Evolutionary conservation across 2,888 invertebrate species (phyloP), one percentile per base, ranked within the genome.

Genomic region (Chrysopilus asiliformis): DNA sequence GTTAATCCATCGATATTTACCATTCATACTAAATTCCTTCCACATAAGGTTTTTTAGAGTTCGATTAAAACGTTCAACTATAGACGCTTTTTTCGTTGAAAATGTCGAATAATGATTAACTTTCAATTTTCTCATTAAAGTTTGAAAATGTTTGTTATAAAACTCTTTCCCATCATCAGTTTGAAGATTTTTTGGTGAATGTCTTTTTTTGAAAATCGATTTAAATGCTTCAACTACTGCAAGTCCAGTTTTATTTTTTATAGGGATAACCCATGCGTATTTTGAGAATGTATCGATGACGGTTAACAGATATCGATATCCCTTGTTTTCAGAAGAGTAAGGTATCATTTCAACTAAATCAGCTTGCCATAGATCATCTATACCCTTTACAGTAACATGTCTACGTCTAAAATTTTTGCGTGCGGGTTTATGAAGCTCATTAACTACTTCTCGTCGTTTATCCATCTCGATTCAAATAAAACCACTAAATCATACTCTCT

Each of bases 291-390:
- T 44, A 47, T 62, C 57, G 27, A 58, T 62, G 12, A 57, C 47
- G n/a, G 53, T 51, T 36, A 63, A 43, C 25, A 61, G 43, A 38
- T 51, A 58, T 38, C 50, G 50, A 39, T 44, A 51, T 4, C 49
- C 50, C 12, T 49, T 53, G 43, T 60, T 61, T 16, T 49, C 40
- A 25, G 38, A 41, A 9, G 53, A 32, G 50, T 52, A 55, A 16
- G 43, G 35, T 18, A 39, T 40, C 53, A 59, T 51, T 39, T 55
- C 53, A 12, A 53, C 57, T 5, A 63, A 47, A 51, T 65, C 61
- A n/a, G 55, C 55, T 51, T 64, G 64, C 60, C 56, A 60, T 12
- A 59, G 47, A 43, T 64, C 58, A 48, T 60, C 53, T 6, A 61
- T 45, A 29, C 52, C 57, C 43, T 54, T 55, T 26, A 56, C 47